Evolutionary conservation across 2,113 vertebrate genomes (phyloP).

Genomic region (Oncorhynchus gorbuscha): DNA sequence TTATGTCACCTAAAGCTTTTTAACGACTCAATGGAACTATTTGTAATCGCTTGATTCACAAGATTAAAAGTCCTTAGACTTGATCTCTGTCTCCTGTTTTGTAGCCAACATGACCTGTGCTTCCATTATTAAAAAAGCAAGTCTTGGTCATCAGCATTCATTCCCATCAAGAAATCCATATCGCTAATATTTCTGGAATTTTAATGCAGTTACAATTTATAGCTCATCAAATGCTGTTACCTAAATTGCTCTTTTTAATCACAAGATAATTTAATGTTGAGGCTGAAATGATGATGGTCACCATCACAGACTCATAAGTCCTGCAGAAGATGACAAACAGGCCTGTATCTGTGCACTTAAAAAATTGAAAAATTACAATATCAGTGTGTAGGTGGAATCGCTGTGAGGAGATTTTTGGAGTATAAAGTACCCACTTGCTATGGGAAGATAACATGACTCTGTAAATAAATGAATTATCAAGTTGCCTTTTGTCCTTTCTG

Average conservation of each 20-base stretch:
- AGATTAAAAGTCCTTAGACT: slow-evolving; percentile 98
- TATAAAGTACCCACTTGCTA: not conserved
- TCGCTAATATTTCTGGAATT: slow-evolving; percentile 96
- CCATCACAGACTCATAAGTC: slow-evolving; percentile 80
- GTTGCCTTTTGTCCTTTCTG: not conserved
- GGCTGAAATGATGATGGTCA: slow-evolving; percentile 80
- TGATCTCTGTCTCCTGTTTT: slow-evolving; percentile 92
- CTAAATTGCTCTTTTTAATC: slow-evolving; percentile 99
- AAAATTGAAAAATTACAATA: not conserved
- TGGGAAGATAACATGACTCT: not conserved
- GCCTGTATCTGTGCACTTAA: slow-evolving; percentile 70
- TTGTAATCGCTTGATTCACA: slow-evolving; percentile 99
- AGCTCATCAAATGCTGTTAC: slow-evolving; percentile 97
- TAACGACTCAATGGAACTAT: slow-evolving; percentile 99
- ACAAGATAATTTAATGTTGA: slow-evolving; percentile 93
- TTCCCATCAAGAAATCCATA: slow-evolving; percentile 94
- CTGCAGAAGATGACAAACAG: slow-evolving; percentile 84
- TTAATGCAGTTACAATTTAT: slow-evolving; percentile 98
- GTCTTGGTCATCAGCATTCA: slow-evolving; percentile 85
- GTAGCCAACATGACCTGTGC: slow-evolving; percentile 88
- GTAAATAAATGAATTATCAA: not conserved
- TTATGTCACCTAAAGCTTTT: slow-evolving; percentile 99
- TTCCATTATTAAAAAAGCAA: slow-evolving; percentile 76
- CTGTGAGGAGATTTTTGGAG: not conserved
- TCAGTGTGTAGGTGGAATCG: not conserved